Evolutionary conservation across 2,113 vertebrate genomes (phyloP).

Genomic region (Pachyramphus minor): DNA sequence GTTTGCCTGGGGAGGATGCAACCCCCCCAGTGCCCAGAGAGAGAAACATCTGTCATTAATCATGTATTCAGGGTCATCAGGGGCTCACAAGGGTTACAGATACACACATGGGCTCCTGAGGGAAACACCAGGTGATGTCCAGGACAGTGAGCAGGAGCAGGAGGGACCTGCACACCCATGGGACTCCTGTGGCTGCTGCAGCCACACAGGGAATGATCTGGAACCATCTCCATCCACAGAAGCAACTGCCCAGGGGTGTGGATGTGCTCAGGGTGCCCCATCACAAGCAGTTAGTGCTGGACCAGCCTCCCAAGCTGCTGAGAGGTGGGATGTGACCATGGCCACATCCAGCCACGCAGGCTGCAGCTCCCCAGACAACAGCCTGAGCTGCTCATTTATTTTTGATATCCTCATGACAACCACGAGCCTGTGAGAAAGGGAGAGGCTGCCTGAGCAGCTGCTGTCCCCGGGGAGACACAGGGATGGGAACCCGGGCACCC

Average conservation of each 20-base stretch:
- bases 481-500: background rate
- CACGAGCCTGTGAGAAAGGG: background rate
- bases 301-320: accelerated
- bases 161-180: accelerated
- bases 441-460: background rate
- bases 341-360: background rate
- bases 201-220: background rate
- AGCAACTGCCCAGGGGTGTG: background rate
- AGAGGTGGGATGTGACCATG: accelerated
- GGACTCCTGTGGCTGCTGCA: background rate
- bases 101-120: background rate
- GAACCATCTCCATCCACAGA: background rate
- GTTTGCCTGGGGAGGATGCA: background rate
- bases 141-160: background rate
- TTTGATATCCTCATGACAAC: background rate
- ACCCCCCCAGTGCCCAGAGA: background rate
- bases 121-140: no score
- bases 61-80: background rate
- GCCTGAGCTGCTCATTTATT: background rate
- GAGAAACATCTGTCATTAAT: background rate
- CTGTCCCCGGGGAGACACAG: background rate
- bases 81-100: accelerated
- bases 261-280: background rate
- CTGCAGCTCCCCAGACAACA: background rate
- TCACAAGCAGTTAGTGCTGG: accelerated